Conservation (phyloP, 2,113 vertebrate species). For the Ophiodon elongatus region DNA sequence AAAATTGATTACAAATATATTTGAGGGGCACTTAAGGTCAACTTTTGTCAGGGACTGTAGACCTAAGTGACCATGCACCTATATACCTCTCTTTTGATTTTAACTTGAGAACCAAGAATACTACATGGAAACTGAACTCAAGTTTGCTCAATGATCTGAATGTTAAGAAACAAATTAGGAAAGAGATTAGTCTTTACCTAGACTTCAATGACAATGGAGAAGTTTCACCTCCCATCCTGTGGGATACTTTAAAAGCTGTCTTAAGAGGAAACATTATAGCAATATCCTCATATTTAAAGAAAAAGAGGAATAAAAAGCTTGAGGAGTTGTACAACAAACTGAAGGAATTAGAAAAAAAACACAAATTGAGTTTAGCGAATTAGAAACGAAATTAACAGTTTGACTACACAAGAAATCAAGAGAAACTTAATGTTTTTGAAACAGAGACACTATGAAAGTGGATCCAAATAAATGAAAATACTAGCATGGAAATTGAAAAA, state of each 20-base stretch:
- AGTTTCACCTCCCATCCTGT: neutral
- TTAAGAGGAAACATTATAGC: neutral
- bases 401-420: neutral
- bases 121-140: neutral
- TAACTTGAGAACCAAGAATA: neutral
- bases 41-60: too few species aligned
- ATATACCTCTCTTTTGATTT: neutral
- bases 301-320: neutral
- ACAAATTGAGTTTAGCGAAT: neutral
- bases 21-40: too few species aligned
- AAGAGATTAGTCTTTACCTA: neutral
- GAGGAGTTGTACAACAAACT: neutral
- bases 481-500: neutral
- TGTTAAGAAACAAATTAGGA: neutral
- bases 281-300: neutral
- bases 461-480: neutral
- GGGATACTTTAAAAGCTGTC: neutral
- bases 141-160: neutral
- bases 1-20: too few species aligned
- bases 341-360: neutral
- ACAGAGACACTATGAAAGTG: neutral
- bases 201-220: neutral
- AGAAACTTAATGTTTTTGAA: constrained; percentile 3
- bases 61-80: neutral
- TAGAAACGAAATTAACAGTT: neutral